These are phyloP conservation scores for Amiota mariae DNA, from an alignment of 2,888 invertebrate genomes.

Conservation along the genomic window DNA sequence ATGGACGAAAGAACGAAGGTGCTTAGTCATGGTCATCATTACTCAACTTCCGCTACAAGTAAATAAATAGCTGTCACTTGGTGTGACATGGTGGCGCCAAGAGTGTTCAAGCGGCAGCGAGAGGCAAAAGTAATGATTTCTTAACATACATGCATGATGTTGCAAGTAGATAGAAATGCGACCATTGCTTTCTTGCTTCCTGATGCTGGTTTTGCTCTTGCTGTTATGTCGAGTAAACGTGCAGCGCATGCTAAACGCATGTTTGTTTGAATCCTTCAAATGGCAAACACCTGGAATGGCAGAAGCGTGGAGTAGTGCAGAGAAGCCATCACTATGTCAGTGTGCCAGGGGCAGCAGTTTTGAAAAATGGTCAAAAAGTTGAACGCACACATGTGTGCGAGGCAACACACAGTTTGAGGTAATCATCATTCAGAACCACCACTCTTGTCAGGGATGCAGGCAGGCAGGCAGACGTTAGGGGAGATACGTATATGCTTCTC, in stretches of 20 bases:
- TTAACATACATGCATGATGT: conserved; percentile 12
- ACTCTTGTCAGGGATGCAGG: too few relatives aligned
- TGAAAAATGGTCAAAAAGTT: conserved; percentile 25
- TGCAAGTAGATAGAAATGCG: background rate
- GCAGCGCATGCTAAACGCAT: conserved; percentile 19
- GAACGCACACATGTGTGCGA: background rate
- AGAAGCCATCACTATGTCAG: conserved; percentile 3
- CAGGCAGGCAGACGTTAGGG: background rate
- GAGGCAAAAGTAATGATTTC: conserved; percentile 23
- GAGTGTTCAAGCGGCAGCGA: background rate
- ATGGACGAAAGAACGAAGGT: background rate
- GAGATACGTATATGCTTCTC: background rate
- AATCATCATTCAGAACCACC: background rate
- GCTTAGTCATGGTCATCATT: conserved; percentile 60
- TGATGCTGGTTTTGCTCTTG: background rate
- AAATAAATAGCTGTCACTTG: conserved; percentile 64
- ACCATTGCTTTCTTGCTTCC: too few relatives aligned
- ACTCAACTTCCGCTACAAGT: conserved; percentile 61
- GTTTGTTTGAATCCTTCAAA: background rate
- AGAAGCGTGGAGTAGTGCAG: background rate
- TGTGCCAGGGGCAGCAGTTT: conserved; percentile 18
- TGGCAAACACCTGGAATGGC: background rate
- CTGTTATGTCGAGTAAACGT: conserved; percentile 14
- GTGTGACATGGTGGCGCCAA: background rate
- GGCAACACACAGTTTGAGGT: background rate